These are phyloP conservation scores for Rotaria macrura DNA, from an alignment of 2,888 invertebrate genomes.

Conservation along the genomic window DNA sequence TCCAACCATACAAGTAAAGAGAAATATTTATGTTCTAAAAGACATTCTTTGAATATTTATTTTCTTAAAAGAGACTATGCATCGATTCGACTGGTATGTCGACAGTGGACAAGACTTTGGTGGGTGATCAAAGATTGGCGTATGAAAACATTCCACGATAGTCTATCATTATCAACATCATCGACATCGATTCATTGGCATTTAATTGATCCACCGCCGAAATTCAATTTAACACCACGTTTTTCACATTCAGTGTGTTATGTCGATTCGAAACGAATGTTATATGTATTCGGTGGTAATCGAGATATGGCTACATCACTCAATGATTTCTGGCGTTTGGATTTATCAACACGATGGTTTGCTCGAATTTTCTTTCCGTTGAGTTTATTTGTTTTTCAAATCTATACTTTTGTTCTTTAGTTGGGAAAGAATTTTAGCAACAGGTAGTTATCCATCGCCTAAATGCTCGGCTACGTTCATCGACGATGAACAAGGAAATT, in stretches of 20 bases:
- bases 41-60: too few relatives aligned
- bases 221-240: conserved; percentile 35
- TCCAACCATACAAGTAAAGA: conserved; percentile 67
- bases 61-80: conserved; percentile 61
- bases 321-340: conserved; percentile 87
- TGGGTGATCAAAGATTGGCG: conserved; percentile 63
- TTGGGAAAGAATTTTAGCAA: conserved; percentile 27
- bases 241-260: conserved; percentile 27
- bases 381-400: not conserved
- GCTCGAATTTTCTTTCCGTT: not conserved
- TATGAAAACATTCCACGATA: conserved; percentile 29
- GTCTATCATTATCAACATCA: conserved; percentile 28
- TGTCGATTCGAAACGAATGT: conserved; percentile 51
- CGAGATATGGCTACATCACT: conserved; percentile 85
- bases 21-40: too few relatives aligned
- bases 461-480: conserved; percentile 87
- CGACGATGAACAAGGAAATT: conserved; percentile 63
- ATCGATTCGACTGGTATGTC: conserved; percentile 72
- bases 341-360: conserved; percentile 67
- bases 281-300: conserved; percentile 92
- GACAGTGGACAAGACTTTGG: conserved; percentile 71
- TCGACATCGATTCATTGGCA: conserved; percentile 38
- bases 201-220: conserved; percentile 35
- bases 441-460: conserved; percentile 81
- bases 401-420: too few relatives aligned